Percentiles rank a stretch among this genome's conserved stretches.
phyloP scores from a whole-genome alignment of 2,888 invertebrate species.

The Teinopalpus imperialis region DNA sequence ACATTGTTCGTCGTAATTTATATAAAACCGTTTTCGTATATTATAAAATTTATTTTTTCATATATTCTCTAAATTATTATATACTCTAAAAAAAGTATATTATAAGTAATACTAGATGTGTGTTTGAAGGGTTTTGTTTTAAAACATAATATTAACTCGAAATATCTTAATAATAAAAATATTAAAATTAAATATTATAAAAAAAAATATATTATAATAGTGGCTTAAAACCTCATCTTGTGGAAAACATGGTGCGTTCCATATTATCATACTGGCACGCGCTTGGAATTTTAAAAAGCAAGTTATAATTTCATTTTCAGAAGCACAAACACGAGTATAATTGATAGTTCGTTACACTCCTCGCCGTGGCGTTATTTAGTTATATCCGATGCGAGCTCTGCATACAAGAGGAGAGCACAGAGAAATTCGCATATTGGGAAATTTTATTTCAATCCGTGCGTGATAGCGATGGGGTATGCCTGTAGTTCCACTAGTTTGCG shows the following conservation, averaged over 20 bases:
- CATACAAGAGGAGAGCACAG: constrained; percentile 33
- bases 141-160: no score
- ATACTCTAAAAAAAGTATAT: no score
- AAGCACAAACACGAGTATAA: constrained; percentile 43
- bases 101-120: no score
- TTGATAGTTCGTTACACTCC: constrained; percentile 53
- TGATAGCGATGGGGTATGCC: constrained; percentile 36
- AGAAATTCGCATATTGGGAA: constrained; percentile 46
- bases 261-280: constrained; percentile 7
- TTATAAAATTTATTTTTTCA: constrained; percentile 4
- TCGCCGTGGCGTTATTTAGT: constrained; percentile 48
- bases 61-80: no score
- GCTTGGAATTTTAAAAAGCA: constrained; percentile 30
- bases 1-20: no score
- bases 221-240: neutral
- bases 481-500: neutral
- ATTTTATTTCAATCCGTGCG: constrained; percentile 54
- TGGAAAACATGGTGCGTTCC: constrained; percentile 1
- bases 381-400: constrained; percentile 42
- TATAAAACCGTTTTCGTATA: constrained; percentile 9
- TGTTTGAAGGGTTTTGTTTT: no score
- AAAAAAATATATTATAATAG: neutral
- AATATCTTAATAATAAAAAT: no score
- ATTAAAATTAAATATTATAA: no score
- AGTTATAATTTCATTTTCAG: constrained; percentile 40